Evolutionary conservation across 1,140 invertebrate genomes (phyloP), one percentile per base, ranked within the genome.

Genomic region (Panulirus ornatus): DNA sequence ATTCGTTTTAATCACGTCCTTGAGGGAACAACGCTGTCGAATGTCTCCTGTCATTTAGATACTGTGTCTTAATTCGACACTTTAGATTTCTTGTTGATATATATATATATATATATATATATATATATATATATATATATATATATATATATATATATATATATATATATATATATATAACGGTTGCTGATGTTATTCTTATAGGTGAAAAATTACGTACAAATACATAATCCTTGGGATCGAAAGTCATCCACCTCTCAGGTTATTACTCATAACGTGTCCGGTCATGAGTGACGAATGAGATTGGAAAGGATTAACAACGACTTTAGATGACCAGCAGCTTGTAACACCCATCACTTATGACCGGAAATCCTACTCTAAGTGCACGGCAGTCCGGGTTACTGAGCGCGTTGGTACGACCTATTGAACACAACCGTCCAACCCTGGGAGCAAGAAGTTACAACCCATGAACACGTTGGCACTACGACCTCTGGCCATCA

Each of bases 121-220:
- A 36, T 75, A 30, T 40, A 5, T 75, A 75, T 40, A 75, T 75
- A 75, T 75, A 38, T 38, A 75, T 75, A 34, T 34, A 75, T 75
- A 34, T 75, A 75, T 34, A 34, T 30, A 75, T 75, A 30, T 75
- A 75, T 75, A 34, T 75, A 38, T 75, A 75, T 38, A 75, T 34
- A 38, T 75, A 34, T 34, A 75, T 34, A 30, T n/a, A n/a, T n/a
- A n/a, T n/a, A n/a, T n/a, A n/a, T n/a, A n/a, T n/a, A n/a, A n/a
- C n/a, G n/a, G n/a, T 75, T 19, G 22, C 22, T 22, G 11, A 11
- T 58, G 11, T 58, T 22, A 11, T 22, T 58, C 51, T 58, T 22
- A 58, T 11, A 11, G 11, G 11, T 58, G 51, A 58, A 11, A 58
- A 11, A 58, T 11, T 11, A 58, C 51, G 51, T 58, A 58, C 22